A percentile compares a stretch with the other conserved stretches of the same genome.
Evolutionary conservation across 2,888 invertebrate genomes (phyloP).

Genomic region (Ectobius pallidus): DNA sequence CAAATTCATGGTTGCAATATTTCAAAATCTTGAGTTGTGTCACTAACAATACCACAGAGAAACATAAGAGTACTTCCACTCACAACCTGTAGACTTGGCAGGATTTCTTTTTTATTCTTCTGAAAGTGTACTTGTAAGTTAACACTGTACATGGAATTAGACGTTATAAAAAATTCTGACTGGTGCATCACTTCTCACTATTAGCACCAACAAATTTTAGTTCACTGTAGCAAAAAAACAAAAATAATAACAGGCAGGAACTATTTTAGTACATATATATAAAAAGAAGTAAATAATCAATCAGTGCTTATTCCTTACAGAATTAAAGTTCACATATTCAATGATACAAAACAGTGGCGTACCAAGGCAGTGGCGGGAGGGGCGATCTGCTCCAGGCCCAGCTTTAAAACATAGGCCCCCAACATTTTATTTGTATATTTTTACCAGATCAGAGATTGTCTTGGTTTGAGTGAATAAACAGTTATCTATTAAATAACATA

Average conservation of each 20-base stretch:
- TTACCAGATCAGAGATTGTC: no score
- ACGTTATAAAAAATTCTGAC: background rate
- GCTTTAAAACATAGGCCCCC: no score
- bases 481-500: no score
- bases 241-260: background rate
- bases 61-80: background rate
- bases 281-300: background rate
- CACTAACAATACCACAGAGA: background rate
- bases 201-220: background rate
- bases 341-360: no score
- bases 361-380: no score
- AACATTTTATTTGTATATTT: no score
- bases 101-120: background rate
- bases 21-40: background rate
- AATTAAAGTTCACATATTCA: no score
- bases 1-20: background rate
- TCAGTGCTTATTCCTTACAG: no score
- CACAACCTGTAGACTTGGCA: conserved; percentile 16
- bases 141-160: background rate
- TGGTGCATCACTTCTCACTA: no score
- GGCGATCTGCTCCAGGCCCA: no score
- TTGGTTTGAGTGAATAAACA: no score
- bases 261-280: background rate
- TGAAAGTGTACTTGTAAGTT: background rate
- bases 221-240: background rate